phyloP scores from a whole-genome alignment of 2,888 invertebrate genomes.

The Polyploca ridens region DNA sequence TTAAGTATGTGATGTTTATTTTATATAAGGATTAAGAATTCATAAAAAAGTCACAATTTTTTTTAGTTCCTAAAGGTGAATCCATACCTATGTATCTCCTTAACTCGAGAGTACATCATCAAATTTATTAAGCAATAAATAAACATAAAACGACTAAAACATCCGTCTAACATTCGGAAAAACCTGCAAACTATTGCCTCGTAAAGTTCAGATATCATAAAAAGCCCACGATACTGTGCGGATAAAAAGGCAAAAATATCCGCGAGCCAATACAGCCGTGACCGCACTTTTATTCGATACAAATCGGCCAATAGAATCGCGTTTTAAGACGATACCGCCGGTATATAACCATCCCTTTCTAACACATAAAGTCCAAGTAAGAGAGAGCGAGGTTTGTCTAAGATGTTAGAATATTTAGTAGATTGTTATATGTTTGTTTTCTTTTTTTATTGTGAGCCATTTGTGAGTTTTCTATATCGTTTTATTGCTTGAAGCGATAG shows the following conservation, averaged over 20 bases:
- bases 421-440: conserved; percentile 32
- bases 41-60: no score
- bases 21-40: no score
- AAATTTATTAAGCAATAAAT: neutral
- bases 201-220: conserved; percentile 70
- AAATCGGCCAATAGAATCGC: conserved; percentile 55
- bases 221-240: conserved; percentile 33
- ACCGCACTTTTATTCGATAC: conserved; percentile 54
- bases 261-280: conserved; percentile 44
- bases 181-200: conserved; percentile 61
- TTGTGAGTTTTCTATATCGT: conserved; percentile 35
- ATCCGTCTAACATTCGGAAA: conserved; percentile 36
- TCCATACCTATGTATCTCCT: no score
- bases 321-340: conserved; percentile 57
- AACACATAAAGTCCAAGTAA: conserved; percentile 28
- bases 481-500: conserved; percentile 40
- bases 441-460: conserved; percentile 45
- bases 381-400: conserved; percentile 21
- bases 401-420: conserved; percentile 34
- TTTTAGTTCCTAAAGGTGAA: no score
- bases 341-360: conserved; percentile 58
- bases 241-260: conserved; percentile 41
- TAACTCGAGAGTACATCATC: no score
- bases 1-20: no score
- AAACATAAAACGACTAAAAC: conserved; percentile 33